Evolutionary conservation across 2,888 invertebrate species (phyloP), one percentile per base, ranked within the genome.

Genomic region (Choreutis nemorana): DNA sequence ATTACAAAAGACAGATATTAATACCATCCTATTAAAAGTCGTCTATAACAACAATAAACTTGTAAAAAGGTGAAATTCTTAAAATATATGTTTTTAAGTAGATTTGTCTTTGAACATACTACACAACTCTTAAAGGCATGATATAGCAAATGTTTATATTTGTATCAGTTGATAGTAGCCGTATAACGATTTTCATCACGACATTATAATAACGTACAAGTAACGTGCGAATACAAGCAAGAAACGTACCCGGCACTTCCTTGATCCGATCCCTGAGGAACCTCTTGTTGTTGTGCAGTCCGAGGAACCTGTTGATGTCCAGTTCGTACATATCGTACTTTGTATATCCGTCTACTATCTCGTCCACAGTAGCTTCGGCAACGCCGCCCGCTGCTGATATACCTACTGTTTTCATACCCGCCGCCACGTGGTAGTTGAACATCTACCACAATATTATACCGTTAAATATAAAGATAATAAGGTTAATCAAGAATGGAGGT

Each of bases 321-420:
- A 95, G 67, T 47, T 91, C 90, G 63, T 95, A 92, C 77, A 95
- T 85, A 57, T 97, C 95, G 41, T 89, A 81, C 14, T 86, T 85
- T 0, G 93, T 87, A 38, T 86, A 85, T 0, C 92, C 92, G 37
- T 90, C 87, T 0, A 90, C 83, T 24, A 98, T 93, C 55, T 92
- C 85, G 60, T 97, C 93, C 0, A 91, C 91, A 0, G 95, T 87
- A 1, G 92, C 87, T 48, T 90, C 85, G 0, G 97, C 97, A n/a
- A 97, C 90, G 3, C 97, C 98, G 0, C 96, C 97, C 0, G 96
- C 94, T 5, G 94, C 91, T 1, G 93, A 91, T 26, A 97, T 89
- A n/a, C 97, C 97, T 15, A 94, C 90, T 0, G 96, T 94, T 79
- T 95, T 95, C 89, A 97, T 94, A 2, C 97, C 98, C 21, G 96